Evolutionary conservation across 1,140 invertebrate species (phyloP).

Genomic region (Pteromalus puparum): DNA sequence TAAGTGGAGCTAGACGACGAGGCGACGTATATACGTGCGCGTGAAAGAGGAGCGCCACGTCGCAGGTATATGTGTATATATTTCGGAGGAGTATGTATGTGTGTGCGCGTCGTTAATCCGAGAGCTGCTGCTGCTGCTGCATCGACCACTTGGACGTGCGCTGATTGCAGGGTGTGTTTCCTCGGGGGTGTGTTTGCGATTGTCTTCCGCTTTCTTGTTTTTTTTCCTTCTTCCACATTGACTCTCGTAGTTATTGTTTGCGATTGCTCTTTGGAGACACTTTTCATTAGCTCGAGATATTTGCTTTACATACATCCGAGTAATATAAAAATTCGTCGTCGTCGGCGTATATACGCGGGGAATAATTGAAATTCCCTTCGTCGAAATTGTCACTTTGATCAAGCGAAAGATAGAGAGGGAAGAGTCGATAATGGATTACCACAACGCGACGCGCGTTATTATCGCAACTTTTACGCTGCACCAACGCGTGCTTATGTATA

Average conservation of each 20-base stretch:
- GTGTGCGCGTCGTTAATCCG: conserved; percentile 48
- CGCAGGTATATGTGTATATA: not conserved
- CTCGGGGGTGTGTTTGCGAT: conserved; percentile 1
- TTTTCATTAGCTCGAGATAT: not conserved
- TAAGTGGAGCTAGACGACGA: conserved; percentile 53
- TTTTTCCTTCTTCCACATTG: not conserved
- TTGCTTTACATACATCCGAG: too few species aligned
- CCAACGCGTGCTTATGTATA: not conserved
- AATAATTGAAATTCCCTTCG: not conserved
- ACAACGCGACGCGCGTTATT: conserved; percentile 24
- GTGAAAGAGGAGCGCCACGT: not conserved
- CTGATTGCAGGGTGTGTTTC: not conserved
- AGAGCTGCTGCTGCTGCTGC: conserved; percentile 22
- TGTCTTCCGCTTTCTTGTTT: not conserved
- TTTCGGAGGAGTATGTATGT: not conserved
- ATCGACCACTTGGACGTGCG: conserved; percentile 2
- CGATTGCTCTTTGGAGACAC: not conserved
- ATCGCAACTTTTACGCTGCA: conserved; percentile 31
- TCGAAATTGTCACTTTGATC: not conserved
- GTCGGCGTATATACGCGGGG: too few species aligned
- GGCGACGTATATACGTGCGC: not conserved
- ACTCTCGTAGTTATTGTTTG: not conserved
- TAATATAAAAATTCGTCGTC: too few species aligned
- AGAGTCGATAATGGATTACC: conserved; percentile 17
- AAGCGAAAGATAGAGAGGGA: conserved; percentile 4